phyloP scores from a whole-genome alignment of 2,888 invertebrate genomes.

The Drosophila suboccidentalis region DNA sequence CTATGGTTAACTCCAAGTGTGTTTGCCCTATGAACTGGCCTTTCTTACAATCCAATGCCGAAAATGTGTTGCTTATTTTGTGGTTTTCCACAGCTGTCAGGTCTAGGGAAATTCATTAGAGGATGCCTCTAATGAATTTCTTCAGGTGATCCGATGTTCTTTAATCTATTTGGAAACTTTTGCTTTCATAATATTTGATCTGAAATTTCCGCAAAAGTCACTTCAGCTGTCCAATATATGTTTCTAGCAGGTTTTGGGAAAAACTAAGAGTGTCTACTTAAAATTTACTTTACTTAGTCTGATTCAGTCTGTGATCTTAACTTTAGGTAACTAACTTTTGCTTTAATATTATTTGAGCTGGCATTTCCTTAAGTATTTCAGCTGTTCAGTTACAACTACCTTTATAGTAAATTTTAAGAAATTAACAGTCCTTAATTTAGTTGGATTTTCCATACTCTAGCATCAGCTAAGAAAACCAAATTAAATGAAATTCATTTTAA shows the following conservation, averaged over 20 bases:
- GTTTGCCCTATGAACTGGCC: conserved; percentile 32
- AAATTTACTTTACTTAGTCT: not conserved
- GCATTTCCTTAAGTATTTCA: not conserved
- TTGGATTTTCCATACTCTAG: not conserved
- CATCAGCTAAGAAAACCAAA: no score
- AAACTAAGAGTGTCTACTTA: not conserved
- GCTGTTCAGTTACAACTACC: no score
- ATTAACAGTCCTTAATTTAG: not conserved
- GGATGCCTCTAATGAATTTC: conserved; percentile 33
- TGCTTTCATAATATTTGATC: conserved; percentile 5
- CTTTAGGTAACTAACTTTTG: not conserved
- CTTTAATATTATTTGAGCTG: not conserved
- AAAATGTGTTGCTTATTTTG: conserved; percentile 77
- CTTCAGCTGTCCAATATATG: not conserved
- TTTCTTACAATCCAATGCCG: conserved; percentile 39
- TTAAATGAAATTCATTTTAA: no score
- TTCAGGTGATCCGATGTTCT: not conserved
- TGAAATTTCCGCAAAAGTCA: not conserved
- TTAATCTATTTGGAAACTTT: conserved; percentile 14
- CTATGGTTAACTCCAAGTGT: conserved; percentile 36
- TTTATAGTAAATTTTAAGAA: not conserved
- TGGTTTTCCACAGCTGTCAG: conserved; percentile 64
- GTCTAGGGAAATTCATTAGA: conserved; percentile 9
- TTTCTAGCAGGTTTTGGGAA: not conserved
- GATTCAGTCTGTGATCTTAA: not conserved